Evolutionary conservation across 2,113 vertebrate species (phyloP), one percentile per base, ranked within the genome.

Genomic region (Sander lucioperca): DNA sequence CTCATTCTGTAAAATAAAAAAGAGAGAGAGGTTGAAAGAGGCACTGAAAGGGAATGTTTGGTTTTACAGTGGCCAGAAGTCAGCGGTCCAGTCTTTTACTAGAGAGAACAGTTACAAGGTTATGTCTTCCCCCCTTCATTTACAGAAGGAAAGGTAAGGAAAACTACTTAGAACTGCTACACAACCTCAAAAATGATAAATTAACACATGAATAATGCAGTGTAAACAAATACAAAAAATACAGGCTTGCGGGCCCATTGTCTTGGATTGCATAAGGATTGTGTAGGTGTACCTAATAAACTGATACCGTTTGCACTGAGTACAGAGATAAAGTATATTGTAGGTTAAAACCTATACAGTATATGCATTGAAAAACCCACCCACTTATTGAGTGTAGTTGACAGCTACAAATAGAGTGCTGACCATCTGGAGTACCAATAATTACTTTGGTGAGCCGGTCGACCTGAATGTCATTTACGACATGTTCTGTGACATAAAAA

Each of bases 1-100:
- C 8, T 36, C 43, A 63, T 86, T 79, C 48, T 76, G 30, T 50
- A 69, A 71, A 79, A 64, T 70, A 54, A 70, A 73, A 62, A 5
- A 63, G 61, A 33, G 50, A 66, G 76, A 54, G 12, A 50, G 48
- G 43, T 57, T 61, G 13, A 74, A 74, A 69, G 21, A 69, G 21
- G 30, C 3, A 53, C 10, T 27, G 16, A 25, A 43, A n/a, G 15
- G 66, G 21, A 33, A 5, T 30, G 33, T 71, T 18, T 68, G 50
- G 45, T 62, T 53, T 39, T 13, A 16, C 21, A 16, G 13, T 5
- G 36, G 25, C n/a, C 6, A 51, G 23, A 82, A 56, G 7, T 72
- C 21, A 59, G 4, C 13, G 10, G 2, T 39, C 16, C 2, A 18
- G 9, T 25, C 6, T n/a, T 25, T 63, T 27, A 57, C 6, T 3